These are phyloP conservation scores for Salvator merianae DNA, from an alignment of 2,113 vertebrate genomes.

Conservation along the genomic window DNA sequence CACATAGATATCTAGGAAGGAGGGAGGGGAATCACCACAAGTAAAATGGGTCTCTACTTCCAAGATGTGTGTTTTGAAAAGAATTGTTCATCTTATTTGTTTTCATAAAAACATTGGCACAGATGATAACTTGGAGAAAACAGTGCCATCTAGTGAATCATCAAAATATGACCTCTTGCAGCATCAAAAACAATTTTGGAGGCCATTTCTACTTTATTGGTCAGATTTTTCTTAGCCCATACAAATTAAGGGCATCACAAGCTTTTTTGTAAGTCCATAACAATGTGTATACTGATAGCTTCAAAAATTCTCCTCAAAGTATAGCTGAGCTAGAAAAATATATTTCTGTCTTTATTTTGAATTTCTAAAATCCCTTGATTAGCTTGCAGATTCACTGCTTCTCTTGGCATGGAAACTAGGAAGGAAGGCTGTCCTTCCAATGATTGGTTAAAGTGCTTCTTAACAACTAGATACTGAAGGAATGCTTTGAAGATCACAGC, in stretches of 20 bases:
- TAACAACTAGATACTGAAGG: not conserved
- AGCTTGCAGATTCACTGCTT: not conserved
- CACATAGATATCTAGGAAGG: too few relatives aligned
- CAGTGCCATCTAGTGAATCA: not conserved
- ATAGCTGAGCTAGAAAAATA: not conserved
- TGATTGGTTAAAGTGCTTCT: not conserved
- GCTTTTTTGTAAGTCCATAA: not conserved
- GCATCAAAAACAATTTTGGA: not conserved
- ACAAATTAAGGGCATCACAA: not conserved
- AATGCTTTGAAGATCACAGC: constrained; percentile 2
- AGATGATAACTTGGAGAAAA: not conserved
- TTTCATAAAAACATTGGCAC: not conserved
- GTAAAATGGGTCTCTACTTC: not conserved
- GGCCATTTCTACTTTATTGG: not conserved
- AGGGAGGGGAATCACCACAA: too few relatives aligned
- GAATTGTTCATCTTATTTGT: not conserved
- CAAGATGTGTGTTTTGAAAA: not conserved
- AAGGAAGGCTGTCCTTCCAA: constrained; percentile 20
- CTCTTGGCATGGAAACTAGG: constrained; percentile 2
- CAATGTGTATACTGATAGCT: not conserved
- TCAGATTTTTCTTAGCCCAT: not conserved
- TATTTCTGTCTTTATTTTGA: not conserved
- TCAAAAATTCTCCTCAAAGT: not conserved
- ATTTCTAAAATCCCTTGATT: not conserved
- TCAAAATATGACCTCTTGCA: not conserved